Conservation (phyloP, 2,113 vertebrate genomes). For the Hemiscyllium ocellatum region DNA sequence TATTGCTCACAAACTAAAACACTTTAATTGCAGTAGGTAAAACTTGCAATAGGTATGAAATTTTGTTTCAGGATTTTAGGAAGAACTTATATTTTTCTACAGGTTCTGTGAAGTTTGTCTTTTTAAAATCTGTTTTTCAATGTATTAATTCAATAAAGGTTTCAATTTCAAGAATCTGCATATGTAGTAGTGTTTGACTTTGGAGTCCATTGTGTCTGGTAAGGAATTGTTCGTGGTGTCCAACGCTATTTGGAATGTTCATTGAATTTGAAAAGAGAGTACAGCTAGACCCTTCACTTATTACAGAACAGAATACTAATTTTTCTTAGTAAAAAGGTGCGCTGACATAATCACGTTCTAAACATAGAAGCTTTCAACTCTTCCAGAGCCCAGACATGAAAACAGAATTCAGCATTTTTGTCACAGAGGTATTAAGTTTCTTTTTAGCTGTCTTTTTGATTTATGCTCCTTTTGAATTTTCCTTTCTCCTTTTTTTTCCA, state of each 20-base stretch:
- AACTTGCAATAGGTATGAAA: neutral
- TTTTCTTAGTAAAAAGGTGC: neutral
- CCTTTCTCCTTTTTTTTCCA: neutral
- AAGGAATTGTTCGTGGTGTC: no score
- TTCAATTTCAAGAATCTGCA: neutral
- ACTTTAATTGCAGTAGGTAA: neutral
- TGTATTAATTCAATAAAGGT: neutral
- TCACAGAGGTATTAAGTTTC: neutral
- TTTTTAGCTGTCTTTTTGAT: neutral
- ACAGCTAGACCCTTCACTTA: neutral
- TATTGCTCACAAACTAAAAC: neutral
- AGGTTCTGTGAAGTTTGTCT: neutral
- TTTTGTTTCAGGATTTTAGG: neutral
- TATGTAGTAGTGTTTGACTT: neutral
- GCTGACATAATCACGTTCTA: neutral
- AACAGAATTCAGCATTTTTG: neutral
- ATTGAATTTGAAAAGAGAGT: neutral
- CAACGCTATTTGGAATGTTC: neutral
- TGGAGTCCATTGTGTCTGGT: neutral
- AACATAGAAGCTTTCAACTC: neutral
- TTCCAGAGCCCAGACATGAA: neutral
- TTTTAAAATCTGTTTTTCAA: neutral
- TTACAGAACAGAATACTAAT: neutral
- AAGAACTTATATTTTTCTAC: conserved; percentile 29
- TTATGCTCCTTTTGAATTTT: neutral